Evolutionary conservation across 1,140 invertebrate genomes (phyloP).

Genomic region (Monomorium pharaonis): DNA sequence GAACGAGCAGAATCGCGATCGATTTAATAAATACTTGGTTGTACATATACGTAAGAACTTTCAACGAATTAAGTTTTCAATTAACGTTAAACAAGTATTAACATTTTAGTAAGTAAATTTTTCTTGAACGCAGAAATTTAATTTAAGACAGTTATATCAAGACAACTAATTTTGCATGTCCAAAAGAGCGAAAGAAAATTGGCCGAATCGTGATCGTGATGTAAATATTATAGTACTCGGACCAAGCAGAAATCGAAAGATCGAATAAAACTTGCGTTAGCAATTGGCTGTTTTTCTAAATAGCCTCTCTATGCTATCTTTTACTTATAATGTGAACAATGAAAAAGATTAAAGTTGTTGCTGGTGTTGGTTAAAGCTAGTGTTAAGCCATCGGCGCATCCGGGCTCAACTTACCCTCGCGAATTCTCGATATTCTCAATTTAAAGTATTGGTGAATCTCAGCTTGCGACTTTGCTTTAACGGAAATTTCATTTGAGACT

Average conservation of each 20-base stretch:
- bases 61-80: not conserved
- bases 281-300: not conserved
- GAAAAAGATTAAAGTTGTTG: not conserved
- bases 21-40: not conserved
- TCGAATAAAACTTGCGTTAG: not conserved
- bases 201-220: not conserved
- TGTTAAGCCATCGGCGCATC: not conserved
- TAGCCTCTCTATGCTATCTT: not conserved
- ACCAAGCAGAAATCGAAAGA: not conserved
- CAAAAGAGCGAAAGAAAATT: not conserved
- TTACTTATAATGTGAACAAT: not conserved
- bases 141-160: not conserved
- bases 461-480: constrained; percentile 5
- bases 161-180: not conserved
- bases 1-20: not conserved
- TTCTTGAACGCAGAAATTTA: not conserved
- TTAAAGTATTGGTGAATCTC: constrained; percentile 19
- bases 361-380: not conserved
- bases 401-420: not conserved
- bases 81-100: not conserved
- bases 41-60: not conserved
- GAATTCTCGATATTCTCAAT: not conserved
- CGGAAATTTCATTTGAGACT: constrained; percentile 40
- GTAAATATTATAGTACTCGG: no score
- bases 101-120: not conserved